Conservation (phyloP, 1,140 invertebrate species). For the Bombus pyrosoma region DNA sequence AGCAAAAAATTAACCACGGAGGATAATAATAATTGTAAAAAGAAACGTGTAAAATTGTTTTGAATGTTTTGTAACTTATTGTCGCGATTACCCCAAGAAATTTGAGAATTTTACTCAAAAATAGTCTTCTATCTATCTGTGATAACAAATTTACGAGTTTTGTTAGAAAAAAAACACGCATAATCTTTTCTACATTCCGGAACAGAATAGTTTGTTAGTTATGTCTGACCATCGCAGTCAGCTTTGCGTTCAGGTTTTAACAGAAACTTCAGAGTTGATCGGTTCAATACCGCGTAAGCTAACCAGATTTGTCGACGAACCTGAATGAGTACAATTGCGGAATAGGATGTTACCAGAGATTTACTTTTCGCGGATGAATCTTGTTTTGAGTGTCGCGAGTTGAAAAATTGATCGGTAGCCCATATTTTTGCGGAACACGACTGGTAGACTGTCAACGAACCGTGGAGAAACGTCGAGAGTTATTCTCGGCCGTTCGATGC, state of each 20-base stretch:
- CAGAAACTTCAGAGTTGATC: neutral
- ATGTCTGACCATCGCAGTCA: neutral
- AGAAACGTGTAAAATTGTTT: too few relatives aligned
- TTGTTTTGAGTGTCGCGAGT: neutral
- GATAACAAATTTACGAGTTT: neutral
- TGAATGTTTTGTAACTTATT: too few relatives aligned
- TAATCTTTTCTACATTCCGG: too few relatives aligned
- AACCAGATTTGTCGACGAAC: neutral
- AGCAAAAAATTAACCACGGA: too few relatives aligned
- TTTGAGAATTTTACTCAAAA: neutral
- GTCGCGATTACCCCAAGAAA: neutral
- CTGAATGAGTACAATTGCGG: neutral
- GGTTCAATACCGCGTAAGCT: neutral
- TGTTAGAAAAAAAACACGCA: neutral
- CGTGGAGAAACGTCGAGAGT: neutral
- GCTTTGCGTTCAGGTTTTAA: neutral
- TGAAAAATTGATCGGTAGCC: neutral
- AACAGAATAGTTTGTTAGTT: neutral
- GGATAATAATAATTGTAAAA: too few relatives aligned
- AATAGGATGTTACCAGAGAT: too few relatives aligned
- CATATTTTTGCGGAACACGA: neutral
- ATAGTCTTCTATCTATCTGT: neutral
- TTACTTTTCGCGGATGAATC: neutral
- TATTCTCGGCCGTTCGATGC: neutral
- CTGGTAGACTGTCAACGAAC: neutral